Base-by-base conservation (phyloP, 2,113 vertebrate genomes). In the Phyllostomus hastatus region DNA sequence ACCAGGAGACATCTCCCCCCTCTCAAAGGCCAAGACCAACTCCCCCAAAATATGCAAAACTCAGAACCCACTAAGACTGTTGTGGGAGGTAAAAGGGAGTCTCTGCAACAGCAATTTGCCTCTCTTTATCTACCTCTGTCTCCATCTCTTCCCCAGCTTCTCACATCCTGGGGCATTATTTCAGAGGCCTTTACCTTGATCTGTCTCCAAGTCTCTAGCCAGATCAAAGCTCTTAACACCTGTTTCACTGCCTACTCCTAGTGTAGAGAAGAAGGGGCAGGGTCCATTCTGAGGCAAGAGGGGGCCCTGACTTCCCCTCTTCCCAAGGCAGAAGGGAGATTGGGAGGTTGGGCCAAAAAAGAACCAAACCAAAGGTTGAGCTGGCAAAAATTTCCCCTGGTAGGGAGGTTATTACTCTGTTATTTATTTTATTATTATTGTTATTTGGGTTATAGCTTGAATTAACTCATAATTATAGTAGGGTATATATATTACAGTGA, bases 191-290 rank as follows among this genome's bases (percentile, higher is more conserved):
- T 78, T 80, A 66, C 96, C 97, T 98, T 98, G 96, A 97, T 97
- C 95, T 96, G 90, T 86, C 92, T 98, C 97, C 97, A 98, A 96
- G 96, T 96, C 94, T 96, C 86, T 52, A 96, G 80, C n/a, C 95
- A 97, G 96, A 98, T 97, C 97, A 98, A 98, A 97, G 97, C 89
- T 97, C 92, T 83, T 96, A 97, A 97, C 96, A 97, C 88, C 94
- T 98, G 96, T 89, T 97, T 97, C 94, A 57, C 95, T 84, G 86
- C 89, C 10, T 61, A 76, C 92, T 96, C 22, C 35, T 43, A 82
- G 69, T 67, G 72, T 92, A 70, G 78, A 79, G 67, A 87, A 91
- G 69, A 91, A 94, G 78, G 94, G 96, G 95, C 85, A 76, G 94
- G 92, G 95, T 95, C 84, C 88, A 50, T 95, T 89, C 97, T 86